Conservation (phyloP, 2,113 vertebrate species). For the Pseudopipra pipra region DNA sequence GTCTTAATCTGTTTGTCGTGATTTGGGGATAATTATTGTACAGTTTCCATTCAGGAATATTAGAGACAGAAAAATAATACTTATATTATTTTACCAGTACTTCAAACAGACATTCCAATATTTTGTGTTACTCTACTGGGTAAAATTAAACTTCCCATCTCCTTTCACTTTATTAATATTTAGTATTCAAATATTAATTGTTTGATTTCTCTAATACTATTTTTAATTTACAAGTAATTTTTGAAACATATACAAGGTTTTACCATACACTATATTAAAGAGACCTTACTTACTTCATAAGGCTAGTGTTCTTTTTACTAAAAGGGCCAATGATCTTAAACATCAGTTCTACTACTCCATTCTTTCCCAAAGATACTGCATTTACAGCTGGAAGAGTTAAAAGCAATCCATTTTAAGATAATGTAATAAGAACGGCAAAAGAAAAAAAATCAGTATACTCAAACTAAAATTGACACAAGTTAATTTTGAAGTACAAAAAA, state of each 20-base stretch:
- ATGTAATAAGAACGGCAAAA: not conserved
- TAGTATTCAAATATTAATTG: not conserved
- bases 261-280: not conserved
- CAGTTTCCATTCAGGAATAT: not conserved
- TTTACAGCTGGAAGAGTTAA: slow-evolving; percentile 85
- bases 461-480: not conserved
- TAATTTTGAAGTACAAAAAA: not conserved
- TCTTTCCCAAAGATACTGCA: slow-evolving; percentile 92
- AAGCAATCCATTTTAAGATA: not conserved
- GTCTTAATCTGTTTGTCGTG: not conserved
- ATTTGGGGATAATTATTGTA: not conserved
- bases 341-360: slow-evolving; percentile 89
- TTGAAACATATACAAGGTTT: not conserved
- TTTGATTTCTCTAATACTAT: not conserved
- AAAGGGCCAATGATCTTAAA: slow-evolving; percentile 93
- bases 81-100: not conserved
- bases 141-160: not conserved
- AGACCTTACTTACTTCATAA: slow-evolving; percentile 88
- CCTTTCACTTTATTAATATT: not conserved
- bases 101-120: not conserved
- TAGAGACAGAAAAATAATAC: not conserved
- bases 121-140: not conserved
- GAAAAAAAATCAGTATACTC: not conserved
- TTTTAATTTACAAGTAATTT: not conserved
- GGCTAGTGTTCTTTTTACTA: slow-evolving; percentile 90